phyloP scores from a whole-genome alignment of 2,113 vertebrate genomes.

The Ahaetulla prasina region DNA sequence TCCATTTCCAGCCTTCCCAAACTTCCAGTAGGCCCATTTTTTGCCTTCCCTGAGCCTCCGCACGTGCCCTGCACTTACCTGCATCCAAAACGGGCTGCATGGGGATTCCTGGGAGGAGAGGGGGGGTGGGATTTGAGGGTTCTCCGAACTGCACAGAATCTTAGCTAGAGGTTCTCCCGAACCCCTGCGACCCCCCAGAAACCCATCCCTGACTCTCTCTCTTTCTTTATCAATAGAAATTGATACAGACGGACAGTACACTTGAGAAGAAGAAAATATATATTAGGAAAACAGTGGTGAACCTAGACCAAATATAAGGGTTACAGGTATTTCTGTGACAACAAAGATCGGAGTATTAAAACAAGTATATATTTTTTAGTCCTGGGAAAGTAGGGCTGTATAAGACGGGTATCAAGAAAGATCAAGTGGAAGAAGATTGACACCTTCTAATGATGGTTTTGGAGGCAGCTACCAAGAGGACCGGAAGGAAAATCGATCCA shows the following conservation, averaged over 20 bases:
- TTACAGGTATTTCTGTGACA: background rate
- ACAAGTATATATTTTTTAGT: background rate
- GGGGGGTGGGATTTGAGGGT: too few species aligned
- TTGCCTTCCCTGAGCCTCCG: too few species aligned
- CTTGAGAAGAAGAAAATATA: background rate
- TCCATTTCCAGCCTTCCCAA: too few species aligned
- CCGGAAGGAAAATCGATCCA: background rate
- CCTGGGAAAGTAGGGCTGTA: background rate
- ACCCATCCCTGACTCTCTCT: background rate
- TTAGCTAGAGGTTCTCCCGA: too few species aligned
- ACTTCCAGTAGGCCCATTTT: too few species aligned
- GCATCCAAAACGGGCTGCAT: too few species aligned
- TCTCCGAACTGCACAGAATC: too few species aligned
- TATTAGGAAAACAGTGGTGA: background rate
- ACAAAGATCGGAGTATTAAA: background rate
- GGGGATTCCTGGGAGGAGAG: too few species aligned
- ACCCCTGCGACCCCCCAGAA: fast-evolving
- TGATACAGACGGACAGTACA: background rate
- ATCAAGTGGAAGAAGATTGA: background rate
- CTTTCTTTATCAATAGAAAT: background rate
- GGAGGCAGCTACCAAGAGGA: background rate
- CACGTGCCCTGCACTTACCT: too few species aligned
- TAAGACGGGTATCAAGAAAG: background rate
- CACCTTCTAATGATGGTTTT: background rate
- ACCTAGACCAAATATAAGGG: background rate